Evolutionary conservation across 2,797 vertebrate species (phyloP).

Genomic region (Erpetoichthys calabaricus): DNA sequence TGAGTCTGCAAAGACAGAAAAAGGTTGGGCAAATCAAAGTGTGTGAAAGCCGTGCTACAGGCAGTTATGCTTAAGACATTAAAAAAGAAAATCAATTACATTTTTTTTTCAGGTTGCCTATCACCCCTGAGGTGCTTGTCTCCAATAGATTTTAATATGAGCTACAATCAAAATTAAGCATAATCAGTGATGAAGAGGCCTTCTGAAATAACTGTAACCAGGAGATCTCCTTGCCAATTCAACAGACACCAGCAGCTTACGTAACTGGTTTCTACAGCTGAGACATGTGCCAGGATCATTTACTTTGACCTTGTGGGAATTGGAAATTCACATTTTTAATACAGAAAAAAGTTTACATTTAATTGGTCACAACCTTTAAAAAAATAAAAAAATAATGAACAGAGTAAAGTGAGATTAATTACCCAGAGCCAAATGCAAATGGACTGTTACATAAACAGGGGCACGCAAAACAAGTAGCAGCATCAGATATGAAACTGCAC

Average conservation of each 20-base stretch:
- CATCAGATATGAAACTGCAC: background rate
- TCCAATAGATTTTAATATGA: too few species aligned
- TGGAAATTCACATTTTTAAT: background rate
- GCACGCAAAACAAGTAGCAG: background rate
- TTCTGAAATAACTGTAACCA: too few species aligned
- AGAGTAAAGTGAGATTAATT: background rate
- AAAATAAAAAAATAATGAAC: background rate
- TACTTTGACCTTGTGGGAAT: background rate
- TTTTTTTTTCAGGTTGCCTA: too few species aligned
- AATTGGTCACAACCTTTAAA: slow-evolving; percentile 1
- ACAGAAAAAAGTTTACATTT: background rate
- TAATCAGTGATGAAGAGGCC: too few species aligned
- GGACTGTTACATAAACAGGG: background rate
- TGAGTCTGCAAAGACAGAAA: slow-evolving; percentile 54
- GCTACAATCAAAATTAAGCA: too few species aligned
- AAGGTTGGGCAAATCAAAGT: background rate
- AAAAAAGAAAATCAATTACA: too few species aligned
- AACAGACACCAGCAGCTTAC: too few species aligned
- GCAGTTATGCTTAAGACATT: too few species aligned
- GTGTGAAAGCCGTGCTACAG: too few species aligned
- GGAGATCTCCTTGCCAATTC: too few species aligned
- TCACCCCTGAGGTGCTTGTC: too few species aligned
- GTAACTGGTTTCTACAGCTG: too few species aligned
- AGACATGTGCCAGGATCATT: background rate
- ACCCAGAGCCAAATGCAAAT: slow-evolving; percentile 2